These are phyloP conservation scores for Timandra comae DNA, from an alignment of 2,888 invertebrate species.

Conservation along the genomic window DNA sequence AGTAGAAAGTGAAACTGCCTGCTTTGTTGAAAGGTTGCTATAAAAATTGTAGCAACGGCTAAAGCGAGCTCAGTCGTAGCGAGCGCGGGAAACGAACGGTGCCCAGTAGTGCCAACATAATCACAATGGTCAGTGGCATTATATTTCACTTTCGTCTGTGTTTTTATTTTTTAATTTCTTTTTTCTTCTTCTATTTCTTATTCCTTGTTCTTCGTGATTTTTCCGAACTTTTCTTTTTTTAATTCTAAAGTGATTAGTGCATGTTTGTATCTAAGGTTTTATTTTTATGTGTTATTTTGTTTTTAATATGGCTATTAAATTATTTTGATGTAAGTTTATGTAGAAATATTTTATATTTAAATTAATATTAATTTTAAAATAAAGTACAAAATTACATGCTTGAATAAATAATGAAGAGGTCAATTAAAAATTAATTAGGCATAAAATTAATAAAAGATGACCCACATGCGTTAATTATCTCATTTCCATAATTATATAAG, in stretches of 20 bases:
- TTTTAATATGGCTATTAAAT: too few species aligned
- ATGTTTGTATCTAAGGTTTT: slow-evolving; percentile 1
- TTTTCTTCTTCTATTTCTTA: background rate
- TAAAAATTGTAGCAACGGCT: slow-evolving; percentile 62
- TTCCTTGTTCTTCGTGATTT: background rate
- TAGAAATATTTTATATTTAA: too few species aligned
- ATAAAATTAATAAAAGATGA: too few species aligned
- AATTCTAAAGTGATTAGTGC: slow-evolving; percentile 24
- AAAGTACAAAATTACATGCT: too few species aligned
- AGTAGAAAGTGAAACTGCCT: slow-evolving; percentile 72
- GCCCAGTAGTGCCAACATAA: slow-evolving; percentile 37
- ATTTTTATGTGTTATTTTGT: background rate
- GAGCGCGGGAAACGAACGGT: slow-evolving; percentile 40
- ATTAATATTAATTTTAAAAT: background rate
- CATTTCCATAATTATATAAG: too few species aligned
- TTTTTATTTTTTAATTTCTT: slow-evolving; percentile 35
- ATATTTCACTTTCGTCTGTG: slow-evolving; percentile 44
- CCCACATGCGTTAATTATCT: too few species aligned
- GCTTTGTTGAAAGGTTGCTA: slow-evolving; percentile 52
- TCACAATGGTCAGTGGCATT: slow-evolving; percentile 61
- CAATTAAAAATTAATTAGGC: too few species aligned
- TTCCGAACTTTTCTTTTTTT: background rate
- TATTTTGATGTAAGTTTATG: background rate
- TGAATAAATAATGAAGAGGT: too few species aligned
- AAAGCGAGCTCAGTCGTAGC: slow-evolving; percentile 55